Evolutionary conservation across 2,113 vertebrate species (phyloP), one percentile per base, ranked within the genome.

Genomic region (Lanius ludovicianus): DNA sequence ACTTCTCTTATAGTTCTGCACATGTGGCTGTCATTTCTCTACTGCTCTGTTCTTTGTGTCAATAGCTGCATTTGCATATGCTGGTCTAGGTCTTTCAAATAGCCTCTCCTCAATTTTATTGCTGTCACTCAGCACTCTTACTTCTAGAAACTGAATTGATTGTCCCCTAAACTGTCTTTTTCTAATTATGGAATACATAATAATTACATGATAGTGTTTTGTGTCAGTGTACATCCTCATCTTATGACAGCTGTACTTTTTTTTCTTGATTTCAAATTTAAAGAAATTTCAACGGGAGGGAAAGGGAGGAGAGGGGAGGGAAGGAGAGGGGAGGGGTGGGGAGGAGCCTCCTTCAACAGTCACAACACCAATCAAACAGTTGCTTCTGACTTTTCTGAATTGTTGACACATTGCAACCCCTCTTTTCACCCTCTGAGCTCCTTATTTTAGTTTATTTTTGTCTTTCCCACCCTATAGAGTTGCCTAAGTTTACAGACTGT

Each of bases 311-410:
- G 20, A 9, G 6, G 3, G 15, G 16, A 7, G 15, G 3, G 10
- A 22, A 6, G 11, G 2, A 5, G 22, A 17, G 5, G 2, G 10
- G 15, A 11, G 21, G 2, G 11, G 5, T 16, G 33, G 8, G 8
- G 31, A 14, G 6, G 8, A 8, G 2, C 1, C 3, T 63, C 25
- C 19, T 64, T 81, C n/a, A 35, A 30, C 12, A 41, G 9, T 46
- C 21, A 25, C 17, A 35, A 6, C 7, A 39, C 15, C 37, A 62
- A 15, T 41, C 18, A 55, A 73, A 44, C 16, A 59, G 4, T 47
- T 75, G 9, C 30, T 80, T 69, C 39, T 47, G n/a, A 13, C 4
- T 33, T 67, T 14, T 67, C 37, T 44, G 27, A 69, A 68, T 49
- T 79, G 44, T 22, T 49, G 5, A 15, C 8, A 30, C 13, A 49